Percentiles rank a stretch among this genome's conserved stretches.
These are phyloP conservation scores for Ibidorhyncha struthersii DNA, from an alignment of 2,113 vertebrate species.

Conservation along the genomic window DNA sequence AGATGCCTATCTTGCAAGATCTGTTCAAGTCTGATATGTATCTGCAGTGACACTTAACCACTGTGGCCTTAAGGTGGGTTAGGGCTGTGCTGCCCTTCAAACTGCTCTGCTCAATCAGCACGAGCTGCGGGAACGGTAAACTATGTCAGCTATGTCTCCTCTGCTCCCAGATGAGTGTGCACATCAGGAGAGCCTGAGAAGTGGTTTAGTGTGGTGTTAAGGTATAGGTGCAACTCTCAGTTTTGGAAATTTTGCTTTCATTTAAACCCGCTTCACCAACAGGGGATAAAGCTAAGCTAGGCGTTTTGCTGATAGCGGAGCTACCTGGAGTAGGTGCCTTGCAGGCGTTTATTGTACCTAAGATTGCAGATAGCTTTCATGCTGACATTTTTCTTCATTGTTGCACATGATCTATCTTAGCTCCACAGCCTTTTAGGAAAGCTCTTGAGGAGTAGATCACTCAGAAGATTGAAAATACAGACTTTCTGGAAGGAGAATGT, in stretches of 20 bases:
- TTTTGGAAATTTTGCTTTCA: not conserved
- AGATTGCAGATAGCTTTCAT: not conserved
- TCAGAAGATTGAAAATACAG: not conserved
- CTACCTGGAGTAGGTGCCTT: not conserved
- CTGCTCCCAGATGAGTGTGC: not conserved
- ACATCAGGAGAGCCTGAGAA: not conserved
- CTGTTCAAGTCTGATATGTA: not conserved
- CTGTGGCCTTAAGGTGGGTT: not conserved
- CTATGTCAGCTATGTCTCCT: not conserved
- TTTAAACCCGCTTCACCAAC: not conserved
- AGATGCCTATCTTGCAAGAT: not conserved
- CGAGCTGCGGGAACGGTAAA: not conserved
- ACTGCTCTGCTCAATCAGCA: not conserved
- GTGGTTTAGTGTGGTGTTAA: not conserved
- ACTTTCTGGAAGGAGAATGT: not conserved
- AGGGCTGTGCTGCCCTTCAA: not conserved
- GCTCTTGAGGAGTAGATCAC: not conserved
- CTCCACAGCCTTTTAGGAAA: not conserved
- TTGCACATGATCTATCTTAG: not conserved
- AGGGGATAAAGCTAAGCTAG: not conserved
- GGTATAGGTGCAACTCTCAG: rapidly evolving
- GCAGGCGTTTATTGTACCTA: not conserved
- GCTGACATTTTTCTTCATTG: not conserved
- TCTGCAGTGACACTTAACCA: not conserved
- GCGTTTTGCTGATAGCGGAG: not conserved